Evolutionary conservation across 1,140 invertebrate genomes (phyloP).

Genomic region (Meloidogyne exigua): DNA sequence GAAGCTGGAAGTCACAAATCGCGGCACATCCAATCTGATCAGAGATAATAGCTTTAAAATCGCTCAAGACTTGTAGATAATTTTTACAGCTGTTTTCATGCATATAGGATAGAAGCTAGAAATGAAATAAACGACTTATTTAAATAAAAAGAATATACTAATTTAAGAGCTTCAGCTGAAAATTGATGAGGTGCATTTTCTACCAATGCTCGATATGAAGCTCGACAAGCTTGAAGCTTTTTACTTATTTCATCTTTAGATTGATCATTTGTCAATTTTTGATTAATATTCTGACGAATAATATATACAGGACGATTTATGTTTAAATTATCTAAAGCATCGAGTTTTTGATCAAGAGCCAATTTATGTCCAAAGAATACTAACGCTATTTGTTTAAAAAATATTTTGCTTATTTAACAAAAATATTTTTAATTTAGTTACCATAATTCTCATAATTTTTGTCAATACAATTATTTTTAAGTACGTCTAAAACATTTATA

Average conservation of each 20-base stretch:
- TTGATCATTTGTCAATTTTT: not conserved
- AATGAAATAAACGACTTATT: not conserved
- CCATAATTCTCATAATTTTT: constrained; percentile 11
- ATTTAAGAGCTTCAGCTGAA: not conserved
- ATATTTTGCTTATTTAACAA: not conserved
- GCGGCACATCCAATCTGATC: constrained; percentile 2
- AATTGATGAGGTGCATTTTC: constrained; percentile 6
- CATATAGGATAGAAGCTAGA: constrained; percentile 18
- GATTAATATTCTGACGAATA: not conserved
- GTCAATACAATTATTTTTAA: constrained; percentile 3
- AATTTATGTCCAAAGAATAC: constrained; percentile 23
- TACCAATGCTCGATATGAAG: not conserved
- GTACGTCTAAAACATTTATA: not conserved
- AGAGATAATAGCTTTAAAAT: not conserved
- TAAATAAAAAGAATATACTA: not conserved
- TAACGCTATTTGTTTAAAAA: constrained; percentile 2
- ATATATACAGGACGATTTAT: constrained; percentile 1
- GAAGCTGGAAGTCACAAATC: constrained; percentile 5
- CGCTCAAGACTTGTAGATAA: not conserved
- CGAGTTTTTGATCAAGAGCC: constrained; percentile 5
- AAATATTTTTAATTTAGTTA: constrained; percentile 3
- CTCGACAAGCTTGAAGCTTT: not conserved
- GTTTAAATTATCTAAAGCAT: constrained; percentile 1
- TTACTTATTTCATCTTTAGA: not conserved
- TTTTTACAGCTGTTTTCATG: constrained; percentile 5